phyloP scores from a whole-genome alignment of 1,140 invertebrate genomes.

The Hetaerina americana region DNA sequence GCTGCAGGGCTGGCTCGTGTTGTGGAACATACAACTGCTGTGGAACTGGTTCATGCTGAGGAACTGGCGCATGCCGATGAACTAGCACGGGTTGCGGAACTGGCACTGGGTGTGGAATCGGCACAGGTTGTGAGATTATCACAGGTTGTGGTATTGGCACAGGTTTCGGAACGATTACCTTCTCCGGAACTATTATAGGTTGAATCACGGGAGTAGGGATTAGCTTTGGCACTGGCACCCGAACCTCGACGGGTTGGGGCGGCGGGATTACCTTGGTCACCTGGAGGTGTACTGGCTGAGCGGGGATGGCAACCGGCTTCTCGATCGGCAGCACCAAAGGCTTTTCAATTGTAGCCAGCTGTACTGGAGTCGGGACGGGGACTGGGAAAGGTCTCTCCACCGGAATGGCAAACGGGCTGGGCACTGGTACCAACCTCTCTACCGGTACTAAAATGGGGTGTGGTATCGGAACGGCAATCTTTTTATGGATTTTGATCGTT shows the following conservation, averaged over 20 bases:
- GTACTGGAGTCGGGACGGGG: conserved; percentile 20
- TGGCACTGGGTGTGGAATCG: not conserved
- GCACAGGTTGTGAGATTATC: not conserved
- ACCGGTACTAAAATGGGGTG: not conserved
- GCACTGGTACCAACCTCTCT: not conserved
- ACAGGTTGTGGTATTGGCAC: not conserved
- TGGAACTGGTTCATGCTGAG: too few species aligned
- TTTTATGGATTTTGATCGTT: not conserved
- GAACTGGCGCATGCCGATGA: too few species aligned
- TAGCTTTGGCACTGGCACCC: conserved; percentile 26
- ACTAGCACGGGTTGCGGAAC: too few species aligned
- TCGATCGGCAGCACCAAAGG: not conserved
- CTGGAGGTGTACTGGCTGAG: not conserved
- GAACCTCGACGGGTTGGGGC: conserved; percentile 27
- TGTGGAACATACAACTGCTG: too few species aligned
- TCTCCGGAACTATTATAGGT: not conserved
- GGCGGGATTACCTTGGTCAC: not conserved
- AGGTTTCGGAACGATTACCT: too few species aligned
- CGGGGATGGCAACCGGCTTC: not conserved
- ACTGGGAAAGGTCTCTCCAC: conserved; percentile 31
- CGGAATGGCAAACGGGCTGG: conserved; percentile 6
- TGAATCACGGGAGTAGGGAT: conserved; percentile 26
- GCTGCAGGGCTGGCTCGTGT: too few species aligned
- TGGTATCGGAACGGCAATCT: not conserved
- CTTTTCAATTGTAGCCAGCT: not conserved